Evolutionary conservation across 1,140 invertebrate genomes (phyloP).

Genomic region (Maconellicoccus hirsutus): DNA sequence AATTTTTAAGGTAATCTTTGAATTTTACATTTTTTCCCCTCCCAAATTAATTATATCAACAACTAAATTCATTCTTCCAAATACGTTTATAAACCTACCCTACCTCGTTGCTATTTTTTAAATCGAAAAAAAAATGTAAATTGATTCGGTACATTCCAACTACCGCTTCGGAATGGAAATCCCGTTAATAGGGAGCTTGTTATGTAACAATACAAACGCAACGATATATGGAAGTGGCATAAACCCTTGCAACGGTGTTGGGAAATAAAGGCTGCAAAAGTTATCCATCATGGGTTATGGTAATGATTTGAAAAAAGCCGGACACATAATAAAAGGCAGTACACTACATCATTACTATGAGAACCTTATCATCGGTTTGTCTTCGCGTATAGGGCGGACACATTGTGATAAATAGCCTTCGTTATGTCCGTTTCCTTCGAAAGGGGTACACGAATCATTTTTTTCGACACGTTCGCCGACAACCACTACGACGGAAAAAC

Average conservation of each 20-base stretch:
- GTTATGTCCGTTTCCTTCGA: conserved; percentile 18
- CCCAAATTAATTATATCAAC: too few species aligned
- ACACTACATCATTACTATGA: conserved; percentile 16
- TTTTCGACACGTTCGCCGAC: neutral
- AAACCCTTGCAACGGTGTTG: conserved; percentile 15
- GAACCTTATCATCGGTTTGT: conserved; percentile 21
- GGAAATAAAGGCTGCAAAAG: conserved; percentile 22
- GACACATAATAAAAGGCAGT: conserved; percentile 22
- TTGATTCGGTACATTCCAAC: neutral
- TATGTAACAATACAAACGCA: conserved; percentile 13
- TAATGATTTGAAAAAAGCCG: conserved; percentile 20
- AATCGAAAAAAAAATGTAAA: too few species aligned
- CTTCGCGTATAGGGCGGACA: conserved; percentile 16
- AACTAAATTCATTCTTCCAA: too few species aligned
- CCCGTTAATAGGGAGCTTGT: conserved; percentile 2
- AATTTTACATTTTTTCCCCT: too few species aligned
- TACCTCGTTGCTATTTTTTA: too few species aligned
- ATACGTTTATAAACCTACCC: too few species aligned
- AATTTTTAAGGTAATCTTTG: too few species aligned
- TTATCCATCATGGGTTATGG: conserved; percentile 21
- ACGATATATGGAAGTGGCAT: neutral
- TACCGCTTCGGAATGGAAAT: neutral
- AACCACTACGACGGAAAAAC: too few species aligned
- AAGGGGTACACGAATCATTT: neutral
- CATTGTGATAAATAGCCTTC: conserved; percentile 18